Evolutionary conservation across 2,113 vertebrate species (phyloP), one percentile per base, ranked within the genome.

Genomic region (Cavia porcellus): DNA sequence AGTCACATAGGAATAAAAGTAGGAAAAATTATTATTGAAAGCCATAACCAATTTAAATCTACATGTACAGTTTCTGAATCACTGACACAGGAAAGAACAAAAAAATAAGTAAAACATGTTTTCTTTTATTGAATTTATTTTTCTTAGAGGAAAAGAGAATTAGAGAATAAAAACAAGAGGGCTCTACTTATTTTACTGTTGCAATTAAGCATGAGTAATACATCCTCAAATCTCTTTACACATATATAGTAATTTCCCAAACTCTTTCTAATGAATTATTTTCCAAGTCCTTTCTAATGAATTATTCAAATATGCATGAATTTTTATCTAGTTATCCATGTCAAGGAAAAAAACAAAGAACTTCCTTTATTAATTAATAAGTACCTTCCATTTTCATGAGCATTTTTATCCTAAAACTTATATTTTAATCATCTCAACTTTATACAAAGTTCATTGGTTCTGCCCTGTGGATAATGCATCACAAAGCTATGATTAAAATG

Each of bases 401-500:
- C 0, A 12, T 70, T 3, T 50, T 13, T 89, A 10, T 87, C 7
- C 7, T 70, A 2, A 92, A 82, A 61, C 32, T 90, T 11, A 2
- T 70, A 45, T 32, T 85, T 11, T 47, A 92, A 80, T 28, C 82
- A 11, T 45, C 32, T 38, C 35, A 62, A 19, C 7, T 87, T 95
- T 88, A 83, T 57, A 75, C 81, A 25, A 83, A 61, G 4, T 79
- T 85, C 22, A 59, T 68, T 70, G 10, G 17, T 84, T 88, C 77
- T 94, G 35, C 94, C 52, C 85, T n/a, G 12, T 14, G 28, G 5
- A 12, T 61, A 68, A 1, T 24, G 3, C 7, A 22, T 64, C 77
- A 47, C 92, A n/a, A 83, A 95, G 13, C 25, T 86, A 45, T 82
- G 62, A 83, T 93, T 94, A 90, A 91, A 83, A 7, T 92, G n/a